A percentile compares a stretch with the other conserved stretches of the same genome.
Evolutionary conservation across 2,888 invertebrate species (phyloP).

Genomic region (Neoscelio sp.): DNA sequence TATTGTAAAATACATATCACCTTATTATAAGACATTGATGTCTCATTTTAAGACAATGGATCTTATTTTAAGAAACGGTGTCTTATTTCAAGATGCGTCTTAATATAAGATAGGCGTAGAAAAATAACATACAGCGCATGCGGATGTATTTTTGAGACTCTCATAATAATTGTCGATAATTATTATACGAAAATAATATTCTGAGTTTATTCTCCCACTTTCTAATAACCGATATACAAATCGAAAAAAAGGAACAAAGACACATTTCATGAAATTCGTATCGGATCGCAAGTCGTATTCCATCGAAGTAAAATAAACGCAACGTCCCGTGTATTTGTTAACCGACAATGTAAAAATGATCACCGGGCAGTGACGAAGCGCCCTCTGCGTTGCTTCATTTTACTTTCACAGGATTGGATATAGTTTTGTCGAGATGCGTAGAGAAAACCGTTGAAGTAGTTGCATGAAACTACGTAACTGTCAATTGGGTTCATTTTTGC

Average conservation of each 20-base stretch:
- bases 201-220: too few relatives aligned
- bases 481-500: slow-evolving; percentile 31
- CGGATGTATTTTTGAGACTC: too few relatives aligned
- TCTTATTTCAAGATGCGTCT: too few relatives aligned
- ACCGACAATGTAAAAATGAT: not conserved
- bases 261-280: slow-evolving; percentile 16
- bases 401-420: slow-evolving; percentile 39
- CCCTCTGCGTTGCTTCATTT: slow-evolving; percentile 55
- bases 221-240: too few relatives aligned
- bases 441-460: slow-evolving; percentile 43
- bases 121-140: too few relatives aligned
- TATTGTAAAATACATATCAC: too few relatives aligned
- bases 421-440: slow-evolving; percentile 53
- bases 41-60: too few relatives aligned
- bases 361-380: slow-evolving; percentile 1
- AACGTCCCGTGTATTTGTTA: slow-evolving; percentile 6
- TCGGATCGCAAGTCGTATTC: slow-evolving; percentile 29
- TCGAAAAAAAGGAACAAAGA: not conserved
- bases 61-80: too few relatives aligned
- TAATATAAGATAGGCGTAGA: too few relatives aligned
- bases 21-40: too few relatives aligned
- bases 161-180: too few relatives aligned
- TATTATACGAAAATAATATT: too few relatives aligned
- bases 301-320: slow-evolving; percentile 42
- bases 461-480: slow-evolving; percentile 52